Conservation (phyloP, 2,888 invertebrate species). For the Papilio elwesi region DNA sequence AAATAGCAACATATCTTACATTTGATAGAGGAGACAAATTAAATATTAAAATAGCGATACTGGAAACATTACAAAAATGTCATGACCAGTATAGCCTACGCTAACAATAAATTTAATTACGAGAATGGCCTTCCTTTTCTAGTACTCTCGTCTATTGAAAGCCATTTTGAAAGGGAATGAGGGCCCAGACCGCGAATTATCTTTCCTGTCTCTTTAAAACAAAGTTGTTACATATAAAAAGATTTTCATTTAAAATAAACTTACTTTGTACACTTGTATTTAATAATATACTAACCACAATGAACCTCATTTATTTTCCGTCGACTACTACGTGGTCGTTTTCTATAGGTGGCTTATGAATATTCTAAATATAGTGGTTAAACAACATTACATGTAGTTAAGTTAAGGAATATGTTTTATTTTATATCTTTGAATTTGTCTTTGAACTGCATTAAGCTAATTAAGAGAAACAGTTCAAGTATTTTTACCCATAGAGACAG, state of each 20-base stretch:
- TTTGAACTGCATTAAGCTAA: too few species aligned
- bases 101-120: constrained; percentile 34
- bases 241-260: not conserved
- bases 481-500: too few species aligned
- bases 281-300: not conserved
- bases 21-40: too few species aligned
- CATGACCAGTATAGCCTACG: constrained; percentile 13
- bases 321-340: too few species aligned
- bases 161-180: constrained; percentile 17
- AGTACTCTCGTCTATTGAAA: constrained; percentile 23
- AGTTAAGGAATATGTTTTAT: too few species aligned
- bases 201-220: constrained; percentile 2
- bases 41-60: not conserved
- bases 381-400: too few species aligned
- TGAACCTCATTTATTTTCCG: not conserved
- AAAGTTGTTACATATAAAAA: not conserved
- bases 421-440: too few species aligned
- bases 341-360: too few species aligned
- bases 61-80: constrained; percentile 6
- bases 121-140: constrained; percentile 23
- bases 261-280: not conserved
- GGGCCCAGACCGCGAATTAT: constrained; percentile 14
- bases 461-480: too few species aligned
- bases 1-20: too few species aligned
- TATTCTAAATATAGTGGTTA: too few species aligned